Conservation (phyloP, 2,113 vertebrate species). For the Takifugu bimaculatus region DNA sequence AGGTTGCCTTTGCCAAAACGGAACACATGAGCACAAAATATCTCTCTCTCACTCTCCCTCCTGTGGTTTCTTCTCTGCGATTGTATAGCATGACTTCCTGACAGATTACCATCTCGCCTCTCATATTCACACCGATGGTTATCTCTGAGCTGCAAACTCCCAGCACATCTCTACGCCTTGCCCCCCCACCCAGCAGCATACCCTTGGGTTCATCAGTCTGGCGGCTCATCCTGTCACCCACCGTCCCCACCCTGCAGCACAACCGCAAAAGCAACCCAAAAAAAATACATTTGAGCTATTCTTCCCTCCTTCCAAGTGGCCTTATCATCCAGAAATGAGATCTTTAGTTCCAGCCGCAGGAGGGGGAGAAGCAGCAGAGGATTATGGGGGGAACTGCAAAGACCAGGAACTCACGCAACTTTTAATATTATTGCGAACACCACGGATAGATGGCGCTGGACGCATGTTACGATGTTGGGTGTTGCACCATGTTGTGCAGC, state of each 20-base stretch:
- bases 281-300: constrained; percentile 32
- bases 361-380: constrained; percentile 15
- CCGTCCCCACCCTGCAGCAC: constrained; percentile 9
- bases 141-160: constrained; percentile 64
- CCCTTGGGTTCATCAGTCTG: constrained; percentile 62
- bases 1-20: constrained; percentile 24
- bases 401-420: not conserved
- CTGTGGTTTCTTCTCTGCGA: constrained; percentile 72
- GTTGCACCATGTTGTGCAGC: too few relatives aligned
- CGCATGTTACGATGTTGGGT: too few relatives aligned
- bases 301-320: constrained; percentile 39
- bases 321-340: constrained; percentile 66
- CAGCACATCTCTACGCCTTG: constrained; percentile 60
- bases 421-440: too few relatives aligned
- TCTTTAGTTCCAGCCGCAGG: constrained; percentile 40
- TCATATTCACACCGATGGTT: constrained; percentile 72
- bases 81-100: constrained; percentile 74
- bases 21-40: constrained; percentile 67
- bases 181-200: constrained; percentile 52
- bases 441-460: too few relatives aligned
- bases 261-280: constrained; percentile 39
- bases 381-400: constrained; percentile 5
- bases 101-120: constrained; percentile 73
- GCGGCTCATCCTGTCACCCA: constrained; percentile 48
- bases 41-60: constrained; percentile 41